Base-by-base conservation (phyloP, 2,797 vertebrate species). In the Anomalospiza imberbis region DNA sequence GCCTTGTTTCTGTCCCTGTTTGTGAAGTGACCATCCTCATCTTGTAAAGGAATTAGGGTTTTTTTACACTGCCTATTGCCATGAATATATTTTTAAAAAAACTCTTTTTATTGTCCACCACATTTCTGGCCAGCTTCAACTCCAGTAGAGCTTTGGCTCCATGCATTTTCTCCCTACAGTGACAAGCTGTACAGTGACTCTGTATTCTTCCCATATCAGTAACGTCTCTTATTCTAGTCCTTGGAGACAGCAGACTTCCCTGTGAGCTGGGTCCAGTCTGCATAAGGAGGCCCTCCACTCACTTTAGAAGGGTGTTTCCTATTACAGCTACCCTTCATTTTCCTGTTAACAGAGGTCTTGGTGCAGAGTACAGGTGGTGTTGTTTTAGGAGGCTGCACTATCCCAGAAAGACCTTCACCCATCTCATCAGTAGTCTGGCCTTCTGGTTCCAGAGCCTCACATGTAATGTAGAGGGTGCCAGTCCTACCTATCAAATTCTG, bases 31-130 rank as follows among this genome's bases (percentile, higher is more conserved):
- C 12, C 26, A 34, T 42, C 31, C 26, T 66, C 29, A 50, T 57
- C 32, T 45, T 66, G 8, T 51, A 28, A 51, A n/a, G 15, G 32
- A 3, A 15, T 0, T 0, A 75, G 38, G 11, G 1, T 10, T 44
- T 51, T 58, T 44, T 66, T 60, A 31, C 17, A 13, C 36, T 58
- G 22, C 61, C 38, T 66, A 22, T 75, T 58, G 45, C 62, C 28
- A 44, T 75, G 21, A 44, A 51, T 51, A 44, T 28, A 28, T 75
- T 32, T 75, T 57, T 44, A 2, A 36, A 2, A 36, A 44, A 66
- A 44, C 6, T 58, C 9, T 26, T 42, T 51, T 60, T 51, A 75
- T 67, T 32, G 6, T 67, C 10, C 7, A 67, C 28, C 38, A 28
- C 18, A 24, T 60, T 67, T 75, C 53, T 75, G 36, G 18, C 32